phyloP scores from a whole-genome alignment of 1,140 invertebrate genomes.

The Plutomurus gul region DNA sequence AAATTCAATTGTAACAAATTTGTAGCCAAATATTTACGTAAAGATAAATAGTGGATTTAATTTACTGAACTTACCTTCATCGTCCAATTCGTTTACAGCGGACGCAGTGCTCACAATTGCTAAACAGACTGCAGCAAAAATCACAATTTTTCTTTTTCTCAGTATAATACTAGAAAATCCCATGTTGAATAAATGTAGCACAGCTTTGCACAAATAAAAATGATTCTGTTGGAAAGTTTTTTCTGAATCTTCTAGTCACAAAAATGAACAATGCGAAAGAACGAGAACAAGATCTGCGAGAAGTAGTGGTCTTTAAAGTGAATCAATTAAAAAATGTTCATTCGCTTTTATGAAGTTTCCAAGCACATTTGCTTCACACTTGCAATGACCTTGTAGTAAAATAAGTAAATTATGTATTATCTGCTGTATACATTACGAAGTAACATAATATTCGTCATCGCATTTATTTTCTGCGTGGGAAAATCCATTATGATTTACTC shows the following conservation, averaged over 20 bases:
- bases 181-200: neutral
- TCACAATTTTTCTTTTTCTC: neutral
- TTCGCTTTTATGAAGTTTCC: slow-evolving; percentile 16
- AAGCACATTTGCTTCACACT: neutral
- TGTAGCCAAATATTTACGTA: too few species aligned
- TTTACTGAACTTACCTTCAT: neutral
- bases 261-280: neutral
- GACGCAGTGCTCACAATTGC: neutral
- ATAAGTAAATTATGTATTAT: neutral
- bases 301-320: neutral
- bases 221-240: neutral
- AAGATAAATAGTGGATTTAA: neutral
- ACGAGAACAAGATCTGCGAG: neutral
- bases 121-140: neutral
- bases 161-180: neutral
- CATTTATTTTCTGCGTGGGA: slow-evolving; percentile 7
- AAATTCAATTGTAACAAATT: neutral
- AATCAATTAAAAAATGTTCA: slow-evolving; percentile 4
- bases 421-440: neutral
- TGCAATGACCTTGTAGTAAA: neutral
- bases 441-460: neutral
- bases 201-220: neutral
- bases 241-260: too few species aligned
- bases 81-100: neutral
- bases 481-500: slow-evolving; percentile 22